Evolutionary conservation across 2,888 invertebrate species (phyloP), one percentile per base, ranked within the genome.

Genomic region (Stegana nigrithorax): DNA sequence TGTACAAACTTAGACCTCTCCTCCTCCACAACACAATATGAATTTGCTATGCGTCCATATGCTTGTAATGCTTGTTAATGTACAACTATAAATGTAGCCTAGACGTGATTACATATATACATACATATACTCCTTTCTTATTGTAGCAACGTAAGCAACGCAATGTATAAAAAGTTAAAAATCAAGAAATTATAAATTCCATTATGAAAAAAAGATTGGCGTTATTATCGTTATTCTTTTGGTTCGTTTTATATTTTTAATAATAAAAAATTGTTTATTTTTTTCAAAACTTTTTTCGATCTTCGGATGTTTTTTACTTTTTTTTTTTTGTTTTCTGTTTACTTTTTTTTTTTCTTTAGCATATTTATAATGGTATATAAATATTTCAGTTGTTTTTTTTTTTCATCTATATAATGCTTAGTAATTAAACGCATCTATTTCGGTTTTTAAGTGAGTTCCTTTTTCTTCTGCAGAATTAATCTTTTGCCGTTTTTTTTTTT

Each of bases 181-280:
- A n/a, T n/a, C n/a, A n/a, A n/a, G n/a, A n/a, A n/a, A n/a, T n/a
- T n/a, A n/a, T n/a, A n/a, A n/a, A n/a, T n/a, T n/a, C n/a, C n/a
- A n/a, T n/a, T n/a, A n/a, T n/a, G n/a, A n/a, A n/a, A n/a, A n/a
- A n/a, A n/a, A n/a, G n/a, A n/a, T n/a, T n/a, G n/a, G n/a, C n/a
- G n/a, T n/a, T n/a, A n/a, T n/a, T n/a, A n/a, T 39, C 39, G 19
- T 36, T 55, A 36, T 10, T 17, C 5, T 55, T 53, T 55, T 55
- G 53, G 53, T 55, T 55, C 53, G 53, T 39, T 65, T 70, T 73
- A 67, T 60, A 58, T 67, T 76, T 74, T 75, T 71, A 73, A 74
- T 75, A 69, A 78, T 75, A 75, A 75, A 75, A 75, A 75, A 78
- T n/a, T 75, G 71, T 76, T 78, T 59, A 69, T 62, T 60, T 8